phyloP scores from a whole-genome alignment of 2,113 vertebrate species.

The Plotosus lineatus region DNA sequence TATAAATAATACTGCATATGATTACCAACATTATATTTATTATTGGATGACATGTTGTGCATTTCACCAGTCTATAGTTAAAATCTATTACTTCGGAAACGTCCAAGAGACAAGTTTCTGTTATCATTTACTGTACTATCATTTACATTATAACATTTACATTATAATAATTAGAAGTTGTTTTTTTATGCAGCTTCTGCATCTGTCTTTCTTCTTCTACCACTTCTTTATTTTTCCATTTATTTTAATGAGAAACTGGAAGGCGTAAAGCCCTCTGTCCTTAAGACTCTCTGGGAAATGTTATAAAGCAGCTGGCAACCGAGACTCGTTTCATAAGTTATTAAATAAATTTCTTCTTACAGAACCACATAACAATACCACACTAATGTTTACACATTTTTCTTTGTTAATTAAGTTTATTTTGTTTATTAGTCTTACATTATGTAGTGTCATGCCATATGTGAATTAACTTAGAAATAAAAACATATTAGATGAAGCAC shows the following conservation, averaged over 20 bases:
- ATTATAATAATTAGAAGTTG: background rate
- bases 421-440: background rate
- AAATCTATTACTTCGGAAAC: background rate
- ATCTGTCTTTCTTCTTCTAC: background rate
- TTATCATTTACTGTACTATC: no score
- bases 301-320: background rate
- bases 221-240: no score
- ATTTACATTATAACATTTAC: no score
- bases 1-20: no score
- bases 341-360: background rate
- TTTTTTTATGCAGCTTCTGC: no score
- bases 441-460: background rate
- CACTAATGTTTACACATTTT: background rate
- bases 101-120: conserved; percentile 1
- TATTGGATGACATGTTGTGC: background rate
- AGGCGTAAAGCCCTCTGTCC: background rate
- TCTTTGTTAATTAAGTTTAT: background rate
- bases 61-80: background rate
- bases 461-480: background rate
- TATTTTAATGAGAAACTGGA: background rate
- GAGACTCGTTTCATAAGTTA: background rate
- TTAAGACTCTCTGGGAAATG: background rate
- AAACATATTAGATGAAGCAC: no score
- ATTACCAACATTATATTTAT: background rate
- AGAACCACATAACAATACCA: background rate